Evolutionary conservation across 1,140 invertebrate species (phyloP), one percentile per base, ranked within the genome.

Genomic region (Hyles euphorbiae): DNA sequence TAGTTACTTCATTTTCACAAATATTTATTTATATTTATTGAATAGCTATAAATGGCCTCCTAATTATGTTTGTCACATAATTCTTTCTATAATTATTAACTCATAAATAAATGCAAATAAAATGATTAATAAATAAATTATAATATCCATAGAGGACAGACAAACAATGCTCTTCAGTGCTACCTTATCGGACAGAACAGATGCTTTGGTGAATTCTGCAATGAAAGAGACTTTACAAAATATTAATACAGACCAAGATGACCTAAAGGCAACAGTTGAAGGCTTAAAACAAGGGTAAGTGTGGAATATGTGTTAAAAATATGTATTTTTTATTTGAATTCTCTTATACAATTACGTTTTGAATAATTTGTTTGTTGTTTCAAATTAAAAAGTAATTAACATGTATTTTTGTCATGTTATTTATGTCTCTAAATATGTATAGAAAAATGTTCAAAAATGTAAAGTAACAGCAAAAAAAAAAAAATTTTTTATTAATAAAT

Each of bases 161-260:
- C 96, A 97, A 86, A 96, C 95, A 11, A 94, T 96, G 94, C 82
- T 97, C 58, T 97, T 97, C 74, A 96, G 95, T 85, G 96, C 96
- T 1, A 97, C 96, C 57, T 91, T 93, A 53, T 94, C 94, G 2
- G 90, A 92, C 60, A 96, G 95, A 83, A 96, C 94, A 12, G 93
- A 96, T 74, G 94, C 94, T 76, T 85, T 97, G 49, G 92, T 94
- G 5, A 91, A 91, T 64, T 87, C 95, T 11, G 94, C 95, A 1
- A 85, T 97, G 65, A 95, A 95, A 74, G 93, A 94, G 62, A 91
- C 95, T 82, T 93, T 94, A 9, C 72, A 94, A 43, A 93, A 93
- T 75, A 92, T 97, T 56, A 95, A 94, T 50, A 92, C 95, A 46
- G 91, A 93, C 72, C 93, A 95, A 75, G 81, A 89, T 45, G 90